Conservation (phyloP, 1,140 invertebrate species). For the Frieseomelitta varia region DNA sequence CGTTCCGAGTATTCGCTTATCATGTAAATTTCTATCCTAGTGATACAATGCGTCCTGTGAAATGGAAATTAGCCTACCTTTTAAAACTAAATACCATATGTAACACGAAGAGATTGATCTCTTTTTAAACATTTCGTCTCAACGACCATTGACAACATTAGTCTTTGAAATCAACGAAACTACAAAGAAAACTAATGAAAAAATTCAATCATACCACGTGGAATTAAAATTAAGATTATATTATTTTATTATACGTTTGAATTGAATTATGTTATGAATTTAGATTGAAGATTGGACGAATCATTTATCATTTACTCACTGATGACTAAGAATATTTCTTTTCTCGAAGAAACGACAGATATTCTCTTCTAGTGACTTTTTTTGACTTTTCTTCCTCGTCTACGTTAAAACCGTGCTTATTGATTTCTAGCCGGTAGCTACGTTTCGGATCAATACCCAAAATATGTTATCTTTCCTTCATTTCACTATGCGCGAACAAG, state of each 20-base stretch:
- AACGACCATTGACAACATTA: too few species aligned
- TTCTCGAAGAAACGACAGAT: neutral
- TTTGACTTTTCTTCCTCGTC: neutral
- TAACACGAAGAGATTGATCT: neutral
- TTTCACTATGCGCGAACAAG: neutral
- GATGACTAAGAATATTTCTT: neutral
- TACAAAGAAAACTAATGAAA: too few species aligned
- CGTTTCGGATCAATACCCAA: constrained; percentile 6
- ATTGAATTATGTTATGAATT: too few species aligned
- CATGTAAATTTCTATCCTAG: constrained; percentile 5
- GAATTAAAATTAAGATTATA: too few species aligned
- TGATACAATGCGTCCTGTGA: neutral
- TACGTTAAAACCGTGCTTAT: neutral
- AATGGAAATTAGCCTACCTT: neutral
- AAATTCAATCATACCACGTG: too few species aligned
- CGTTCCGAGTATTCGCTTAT: neutral
- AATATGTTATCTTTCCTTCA: neutral
- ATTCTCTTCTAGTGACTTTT: neutral
- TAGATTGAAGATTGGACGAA: too few species aligned
- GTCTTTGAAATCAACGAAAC: too few species aligned
- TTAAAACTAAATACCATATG: neutral
- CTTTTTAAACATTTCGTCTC: neutral
- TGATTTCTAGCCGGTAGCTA: neutral
- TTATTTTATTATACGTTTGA: too few species aligned
- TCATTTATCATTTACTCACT: neutral